A percentile compares a stretch with the other conserved stretches of the same genome.
These are phyloP conservation scores for Cisticola juncidis DNA, from an alignment of 2,113 vertebrate species.

Conservation along the genomic window DNA sequence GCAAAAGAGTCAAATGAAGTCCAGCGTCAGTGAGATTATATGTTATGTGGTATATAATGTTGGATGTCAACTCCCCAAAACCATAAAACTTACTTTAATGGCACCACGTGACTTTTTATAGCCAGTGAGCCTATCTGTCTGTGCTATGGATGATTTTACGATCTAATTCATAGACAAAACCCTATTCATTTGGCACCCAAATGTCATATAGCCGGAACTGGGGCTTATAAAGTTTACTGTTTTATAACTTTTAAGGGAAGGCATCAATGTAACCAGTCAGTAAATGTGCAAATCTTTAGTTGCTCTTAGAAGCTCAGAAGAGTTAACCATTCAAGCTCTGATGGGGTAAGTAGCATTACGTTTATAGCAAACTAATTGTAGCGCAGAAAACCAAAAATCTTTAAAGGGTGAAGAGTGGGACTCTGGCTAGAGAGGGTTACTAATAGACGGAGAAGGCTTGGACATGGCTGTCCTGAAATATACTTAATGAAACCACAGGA, in stretches of 20 bases:
- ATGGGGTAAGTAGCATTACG: slow-evolving; percentile 87
- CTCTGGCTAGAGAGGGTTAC: slow-evolving; percentile 30
- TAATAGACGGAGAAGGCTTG: slow-evolving; percentile 18
- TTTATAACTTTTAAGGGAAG: slow-evolving; percentile 89
- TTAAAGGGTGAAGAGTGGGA: slow-evolving; percentile 56
- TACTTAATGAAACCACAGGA: slow-evolving; percentile 46
- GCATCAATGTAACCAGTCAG: slow-evolving; percentile 81
- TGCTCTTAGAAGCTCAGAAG: slow-evolving; percentile 82
- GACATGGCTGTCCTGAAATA: slow-evolving; percentile 16
- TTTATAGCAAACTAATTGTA: slow-evolving; percentile 76
- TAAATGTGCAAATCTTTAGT: slow-evolving; percentile 84
- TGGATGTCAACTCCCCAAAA: slow-evolving; percentile 99
- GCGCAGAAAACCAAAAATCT: slow-evolving; percentile 59
- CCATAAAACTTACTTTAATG: slow-evolving; percentile 99
- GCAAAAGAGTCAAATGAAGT: slow-evolving; percentile 97
- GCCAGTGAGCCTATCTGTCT: slow-evolving; percentile 99
- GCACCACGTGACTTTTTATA: slow-evolving; percentile 99
- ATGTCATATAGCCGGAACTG: slow-evolving; percentile 96
- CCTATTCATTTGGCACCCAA: slow-evolving; percentile 98
- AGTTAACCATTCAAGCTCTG: slow-evolving; percentile 81
- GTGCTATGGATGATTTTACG: slow-evolving; percentile 99
- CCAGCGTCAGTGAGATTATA: slow-evolving; percentile 98
- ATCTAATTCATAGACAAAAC: slow-evolving; percentile 99
- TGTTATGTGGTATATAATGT: slow-evolving; percentile 99
- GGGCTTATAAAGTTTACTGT: slow-evolving; percentile 96